Percentiles rank a stretch among this genome's conserved stretches.
These are phyloP conservation scores for Ceratotherium simum DNA, from an alignment of 2,113 vertebrate genomes.

Conservation along the genomic window DNA sequence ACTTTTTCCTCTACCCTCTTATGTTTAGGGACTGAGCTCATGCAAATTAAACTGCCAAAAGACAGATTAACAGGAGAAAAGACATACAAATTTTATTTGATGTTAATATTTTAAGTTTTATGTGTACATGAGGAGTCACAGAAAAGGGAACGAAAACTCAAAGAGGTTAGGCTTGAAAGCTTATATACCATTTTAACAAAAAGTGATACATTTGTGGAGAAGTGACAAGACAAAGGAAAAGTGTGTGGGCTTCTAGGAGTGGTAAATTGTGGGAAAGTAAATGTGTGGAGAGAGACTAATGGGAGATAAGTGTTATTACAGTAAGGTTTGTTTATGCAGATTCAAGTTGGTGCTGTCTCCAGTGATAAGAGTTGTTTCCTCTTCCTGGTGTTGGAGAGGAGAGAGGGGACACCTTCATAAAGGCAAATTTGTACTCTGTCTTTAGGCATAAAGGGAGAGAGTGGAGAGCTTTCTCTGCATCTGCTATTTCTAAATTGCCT, in stretches of 20 bases:
- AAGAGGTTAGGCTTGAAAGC: neutral
- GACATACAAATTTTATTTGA: neutral
- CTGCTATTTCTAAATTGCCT: neutral
- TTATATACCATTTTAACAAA: slow-evolving; percentile 16
- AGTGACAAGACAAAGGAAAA: neutral
- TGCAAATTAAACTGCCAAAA: slow-evolving; percentile 6
- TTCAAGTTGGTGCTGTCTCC: neutral
- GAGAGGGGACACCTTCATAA: neutral
- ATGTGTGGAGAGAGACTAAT: neutral
- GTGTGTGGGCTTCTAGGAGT: neutral
- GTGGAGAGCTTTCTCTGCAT: neutral
- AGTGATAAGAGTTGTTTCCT: neutral
- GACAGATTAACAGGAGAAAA: neutral
- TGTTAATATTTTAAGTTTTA: slow-evolving; percentile 31
- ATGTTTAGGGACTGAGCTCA: neutral
- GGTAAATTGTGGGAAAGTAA: neutral
- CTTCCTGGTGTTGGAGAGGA: neutral
- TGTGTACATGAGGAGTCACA: neutral
- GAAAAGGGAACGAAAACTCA: slow-evolving; percentile 12
- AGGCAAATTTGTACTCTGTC: neutral
- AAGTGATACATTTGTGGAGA: neutral
- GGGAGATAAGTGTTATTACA: slow-evolving; percentile 1
- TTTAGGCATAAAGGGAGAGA: neutral
- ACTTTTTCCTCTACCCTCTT: neutral
- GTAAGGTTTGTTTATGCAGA: neutral